phyloP scores from a whole-genome alignment of 64 coral and sea anemone species.

The Montipora capricornis region DNA sequence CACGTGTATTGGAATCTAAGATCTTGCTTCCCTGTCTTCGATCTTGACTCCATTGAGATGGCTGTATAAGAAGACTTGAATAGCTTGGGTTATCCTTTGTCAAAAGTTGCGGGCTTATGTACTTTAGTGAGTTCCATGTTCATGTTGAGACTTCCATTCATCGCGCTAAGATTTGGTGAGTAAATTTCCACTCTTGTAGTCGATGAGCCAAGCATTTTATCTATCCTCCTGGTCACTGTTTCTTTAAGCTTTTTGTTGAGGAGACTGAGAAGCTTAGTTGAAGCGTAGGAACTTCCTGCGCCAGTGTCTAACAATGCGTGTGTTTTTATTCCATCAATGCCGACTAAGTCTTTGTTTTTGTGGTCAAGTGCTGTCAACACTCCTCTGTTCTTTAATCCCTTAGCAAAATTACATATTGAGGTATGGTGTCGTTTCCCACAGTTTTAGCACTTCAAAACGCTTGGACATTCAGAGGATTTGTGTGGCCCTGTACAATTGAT shows the following conservation, averaged over 20 bases:
- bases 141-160: conserved; percentile 32
- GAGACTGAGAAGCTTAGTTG: conserved; percentile 14
- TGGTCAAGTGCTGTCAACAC: conserved; percentile 41
- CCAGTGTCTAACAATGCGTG: conserved; percentile 49
- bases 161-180: conserved; percentile 27
- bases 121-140: conserved; percentile 56
- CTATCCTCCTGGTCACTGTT: conserved; percentile 24
- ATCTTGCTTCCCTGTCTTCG: conserved; percentile 15
- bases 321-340: conserved; percentile 59
- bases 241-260: conserved; percentile 28
- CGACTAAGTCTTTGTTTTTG: conserved; percentile 43
- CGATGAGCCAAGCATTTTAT: conserved; percentile 51
- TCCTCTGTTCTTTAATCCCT: not conserved
- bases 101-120: conserved; percentile 44
- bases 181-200: conserved; percentile 49
- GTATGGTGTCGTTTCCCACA: conserved; percentile 36
- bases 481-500: conserved; percentile 61
- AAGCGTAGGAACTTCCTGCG: conserved; percentile 54
- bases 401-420: conserved; percentile 25
- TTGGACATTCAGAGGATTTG: conserved; percentile 50
- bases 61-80: conserved; percentile 4
- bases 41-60: conserved; percentile 46
- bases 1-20: conserved; percentile 36
- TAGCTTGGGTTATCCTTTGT: conserved; percentile 48
- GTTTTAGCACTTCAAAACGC: conserved; percentile 10